Evolutionary conservation across 2,113 vertebrate species (phyloP), one percentile per base, ranked within the genome.

Genomic region (Perca fluviatilis): DNA sequence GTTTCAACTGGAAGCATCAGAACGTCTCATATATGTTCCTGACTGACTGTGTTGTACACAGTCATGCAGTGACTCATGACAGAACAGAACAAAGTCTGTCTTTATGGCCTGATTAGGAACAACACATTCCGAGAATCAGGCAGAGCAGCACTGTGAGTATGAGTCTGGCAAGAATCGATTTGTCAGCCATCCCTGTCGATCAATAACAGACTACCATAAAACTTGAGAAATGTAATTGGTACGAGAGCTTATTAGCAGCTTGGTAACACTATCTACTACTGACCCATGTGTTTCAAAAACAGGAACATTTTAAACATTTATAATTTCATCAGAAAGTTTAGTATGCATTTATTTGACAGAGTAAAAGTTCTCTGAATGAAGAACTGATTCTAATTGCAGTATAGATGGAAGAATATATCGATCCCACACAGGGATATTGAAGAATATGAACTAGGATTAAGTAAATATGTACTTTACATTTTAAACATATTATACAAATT

Each of bases 41-140:
- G 56, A n/a, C 10, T 18, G 50, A 43, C 53, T 9, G 23, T 18
- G 21, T 63, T 12, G 53, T 64, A 2, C 18, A 12, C 49, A 70
- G 36, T 72, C 76, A 56, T 23, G 3, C 81, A 18, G 70, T 91
- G 91, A 91, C 19, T 89, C 89, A 91, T 6, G 10, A 25, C 21
- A 6, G 23, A 53, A 3, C 43, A 47, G 63, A 68, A 19, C 62
- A 23, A 53, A 25, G 13, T 69, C 33, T 3, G 3, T 68, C 25
- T 80, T 67, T 65, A 82, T 8, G 10, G 74, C 23, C 77, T 77
- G 27, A 79, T 80, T 83, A 78, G 58, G 46, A 43, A 77, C 56
- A 64, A 21, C 53, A 8, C 30, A 46, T 89, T 85, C 83, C 77
- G 1, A 66, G 83, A 88, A 84, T 33, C 19, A 7, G 21, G 33